Conservation (phyloP, 2,797 vertebrate species). For the Valencia hispanica region DNA sequence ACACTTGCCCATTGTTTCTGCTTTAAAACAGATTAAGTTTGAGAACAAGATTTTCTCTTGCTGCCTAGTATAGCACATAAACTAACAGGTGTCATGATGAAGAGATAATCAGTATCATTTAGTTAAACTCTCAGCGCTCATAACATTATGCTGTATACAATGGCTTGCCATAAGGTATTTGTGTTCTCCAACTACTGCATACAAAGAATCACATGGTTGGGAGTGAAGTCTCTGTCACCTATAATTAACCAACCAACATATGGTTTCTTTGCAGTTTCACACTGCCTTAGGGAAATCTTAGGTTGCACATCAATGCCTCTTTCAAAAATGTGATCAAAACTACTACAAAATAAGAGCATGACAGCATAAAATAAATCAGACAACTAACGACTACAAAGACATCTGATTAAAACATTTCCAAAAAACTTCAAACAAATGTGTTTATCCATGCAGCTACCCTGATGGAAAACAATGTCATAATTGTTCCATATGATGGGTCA, state of each 20-base stretch:
- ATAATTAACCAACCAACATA: slow-evolving; percentile 43
- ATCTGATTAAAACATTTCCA: neutral
- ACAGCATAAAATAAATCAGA: neutral
- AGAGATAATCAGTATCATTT: slow-evolving; percentile 7
- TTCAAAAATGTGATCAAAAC: slow-evolving; percentile 7
- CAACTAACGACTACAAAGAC: neutral
- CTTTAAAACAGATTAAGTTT: neutral
- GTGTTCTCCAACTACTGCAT: slow-evolving; percentile 5
- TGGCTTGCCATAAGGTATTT: slow-evolving; percentile 10
- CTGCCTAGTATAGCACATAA: neutral
- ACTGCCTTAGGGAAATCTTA: slow-evolving; percentile 20
- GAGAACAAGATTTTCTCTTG: neutral
- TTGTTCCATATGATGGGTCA: neutral
- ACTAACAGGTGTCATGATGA: neutral
- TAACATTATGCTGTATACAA: slow-evolving; percentile 2
- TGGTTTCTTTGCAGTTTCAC: slow-evolving; percentile 28
- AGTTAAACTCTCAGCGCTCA: neutral
- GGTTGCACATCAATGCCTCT: neutral
- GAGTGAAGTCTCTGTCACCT: slow-evolving; percentile 25
- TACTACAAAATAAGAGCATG: neutral
- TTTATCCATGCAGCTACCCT: neutral
- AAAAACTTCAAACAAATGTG: neutral
- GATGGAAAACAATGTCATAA: neutral
- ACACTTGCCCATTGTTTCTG: neutral
- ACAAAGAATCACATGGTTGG: slow-evolving; percentile 21